Evolutionary conservation across 2,888 invertebrate species (phyloP), one percentile per base, ranked within the genome.

Genomic region (Sylvicola fuscatus): DNA sequence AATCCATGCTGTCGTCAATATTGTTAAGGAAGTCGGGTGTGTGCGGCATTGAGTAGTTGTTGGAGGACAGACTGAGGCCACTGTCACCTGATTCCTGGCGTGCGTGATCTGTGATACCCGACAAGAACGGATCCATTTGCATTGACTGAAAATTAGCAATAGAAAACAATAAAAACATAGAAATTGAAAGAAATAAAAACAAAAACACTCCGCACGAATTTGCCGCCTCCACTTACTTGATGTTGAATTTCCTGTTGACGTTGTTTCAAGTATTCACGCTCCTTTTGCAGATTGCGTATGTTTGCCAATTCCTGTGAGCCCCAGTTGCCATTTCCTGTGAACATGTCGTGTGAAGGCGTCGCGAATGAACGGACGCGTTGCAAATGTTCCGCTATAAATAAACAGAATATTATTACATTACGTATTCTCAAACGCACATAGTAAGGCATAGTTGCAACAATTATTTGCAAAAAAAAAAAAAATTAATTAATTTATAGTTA

Each of bases 1-100:
- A 79, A 53, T 84, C 84, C 83, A 86, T 84, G 49, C 79, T 80
- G 52, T 89, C 89, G 53, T 89, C 89, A 65, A 87, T 83, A 50
- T 80, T 78, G 39, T 79, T 70, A 46, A 90, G 71, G 64, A 89
- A 89, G 63, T 89, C 90, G 4, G 90, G 87, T 37, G 90, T 89
- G 58, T 84, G 81, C 33, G 87, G 83, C 65, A 89, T 72, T 41
- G 86, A 84, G 61, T 87, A 90, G 44, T 74, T 75, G 51, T 71
- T 75, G 39, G 79, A 74, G 45, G 81, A 76, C 64, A 90, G 79
- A 50, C 90, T 90, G 41, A 92, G 67, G 36, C 93, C 93, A 57
- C 87, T 89, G 59, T 93, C 92, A 10, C 86, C 86, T 10, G 89
- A 89, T 60, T 90, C 92, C 59, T 93, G 92, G 43, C 92, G 70